These are phyloP conservation scores for Pterobdella sp. DNA, from an alignment of 2,888 invertebrate species.

Conservation along the genomic window DNA sequence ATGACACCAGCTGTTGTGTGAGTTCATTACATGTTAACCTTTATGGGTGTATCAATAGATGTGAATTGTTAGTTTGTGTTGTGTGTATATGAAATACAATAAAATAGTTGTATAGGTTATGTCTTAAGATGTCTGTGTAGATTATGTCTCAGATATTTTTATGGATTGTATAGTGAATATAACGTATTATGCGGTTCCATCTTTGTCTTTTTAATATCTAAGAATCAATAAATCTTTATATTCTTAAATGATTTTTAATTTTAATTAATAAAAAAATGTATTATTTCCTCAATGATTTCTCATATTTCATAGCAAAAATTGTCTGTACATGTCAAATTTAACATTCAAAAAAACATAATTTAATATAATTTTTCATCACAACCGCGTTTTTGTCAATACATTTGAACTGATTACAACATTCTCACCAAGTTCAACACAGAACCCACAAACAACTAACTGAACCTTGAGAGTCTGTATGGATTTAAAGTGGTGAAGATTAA, in stretches of 20 bases:
- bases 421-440: background rate
- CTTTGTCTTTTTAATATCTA: too few relatives aligned
- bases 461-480: constrained; percentile 60
- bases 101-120: background rate
- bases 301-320: too few relatives aligned
- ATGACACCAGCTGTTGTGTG: background rate
- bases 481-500: constrained; percentile 78
- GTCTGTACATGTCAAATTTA: too few relatives aligned
- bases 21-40: background rate
- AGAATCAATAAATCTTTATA: background rate
- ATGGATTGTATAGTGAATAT: too few relatives aligned
- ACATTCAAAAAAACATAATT: too few relatives aligned
- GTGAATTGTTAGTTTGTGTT: background rate
- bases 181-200: too few relatives aligned
- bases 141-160: too few relatives aligned
- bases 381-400: too few relatives aligned
- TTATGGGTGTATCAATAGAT: background rate
- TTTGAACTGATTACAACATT: too few relatives aligned
- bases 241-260: background rate
- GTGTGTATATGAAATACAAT: background rate
- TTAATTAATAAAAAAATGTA: too few relatives aligned
- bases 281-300: too few relatives aligned
- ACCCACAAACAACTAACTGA: background rate
- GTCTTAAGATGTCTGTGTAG: background rate
- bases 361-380: too few relatives aligned